These are phyloP conservation scores for Menidia menidia DNA, from an alignment of 2,797 vertebrate genomes.

Conservation along the genomic window DNA sequence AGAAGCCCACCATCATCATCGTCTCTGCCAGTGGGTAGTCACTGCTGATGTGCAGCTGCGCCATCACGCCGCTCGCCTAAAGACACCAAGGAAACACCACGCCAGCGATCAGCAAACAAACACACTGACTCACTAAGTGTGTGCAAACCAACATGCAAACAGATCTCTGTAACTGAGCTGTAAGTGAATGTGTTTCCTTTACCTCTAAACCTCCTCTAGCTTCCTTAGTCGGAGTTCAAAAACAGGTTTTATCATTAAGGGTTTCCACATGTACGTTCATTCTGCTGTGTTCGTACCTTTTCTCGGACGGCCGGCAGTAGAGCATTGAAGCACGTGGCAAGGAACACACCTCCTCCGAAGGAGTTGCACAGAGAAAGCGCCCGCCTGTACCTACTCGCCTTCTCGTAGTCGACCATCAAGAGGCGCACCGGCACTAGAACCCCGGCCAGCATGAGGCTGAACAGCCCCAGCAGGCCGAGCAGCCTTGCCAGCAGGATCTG, in stretches of 20 bases:
- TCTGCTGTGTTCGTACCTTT: constrained; percentile 48
- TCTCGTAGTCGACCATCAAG: constrained; percentile 84
- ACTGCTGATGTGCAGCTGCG: constrained; percentile 77
- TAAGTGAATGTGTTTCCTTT: too few relatives aligned
- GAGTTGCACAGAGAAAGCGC: constrained; percentile 87
- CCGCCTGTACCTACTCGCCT: constrained; percentile 81
- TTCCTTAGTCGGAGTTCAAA: too few relatives aligned
- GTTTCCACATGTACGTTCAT: too few relatives aligned
- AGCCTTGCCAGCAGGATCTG: constrained; percentile 87
- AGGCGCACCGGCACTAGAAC: constrained; percentile 89
- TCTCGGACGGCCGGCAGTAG: constrained; percentile 70
- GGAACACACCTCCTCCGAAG: constrained; percentile 93
- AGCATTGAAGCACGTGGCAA: constrained; percentile 94
- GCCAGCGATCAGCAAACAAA: too few relatives aligned
- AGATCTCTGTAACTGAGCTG: too few relatives aligned
- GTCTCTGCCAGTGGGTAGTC: constrained; percentile 93
- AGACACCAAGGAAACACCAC: neutral
- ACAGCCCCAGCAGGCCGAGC: constrained; percentile 87
- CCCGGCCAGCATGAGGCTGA: constrained; percentile 88
- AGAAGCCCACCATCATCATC: constrained; percentile 91
- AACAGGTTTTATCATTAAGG: too few relatives aligned
- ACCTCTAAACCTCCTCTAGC: too few relatives aligned
- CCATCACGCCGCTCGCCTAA: constrained; percentile 86
- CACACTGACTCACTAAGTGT: too few relatives aligned
- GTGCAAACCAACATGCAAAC: too few relatives aligned